Evolutionary conservation across 2,888 invertebrate species (phyloP).

Genomic region (Phyllotreta striolata): DNA sequence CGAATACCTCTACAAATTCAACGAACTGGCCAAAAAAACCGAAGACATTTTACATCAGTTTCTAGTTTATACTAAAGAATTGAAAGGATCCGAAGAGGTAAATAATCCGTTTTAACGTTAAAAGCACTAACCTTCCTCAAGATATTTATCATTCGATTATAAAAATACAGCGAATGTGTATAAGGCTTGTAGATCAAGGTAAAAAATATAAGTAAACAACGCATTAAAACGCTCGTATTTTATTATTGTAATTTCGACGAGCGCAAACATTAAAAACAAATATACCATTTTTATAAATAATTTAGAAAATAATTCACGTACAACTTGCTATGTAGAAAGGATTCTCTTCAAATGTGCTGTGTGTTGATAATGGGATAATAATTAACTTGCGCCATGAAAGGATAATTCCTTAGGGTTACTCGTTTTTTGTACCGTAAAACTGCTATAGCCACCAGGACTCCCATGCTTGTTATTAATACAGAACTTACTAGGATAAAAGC

Average conservation of each 20-base stretch:
- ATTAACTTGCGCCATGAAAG: constrained; percentile 52
- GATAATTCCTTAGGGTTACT: constrained; percentile 48
- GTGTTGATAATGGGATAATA: constrained; percentile 52
- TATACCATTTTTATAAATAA: not conserved
- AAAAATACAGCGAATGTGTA: constrained; percentile 14
- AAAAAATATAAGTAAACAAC: not conserved
- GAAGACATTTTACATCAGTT: constrained; percentile 79
- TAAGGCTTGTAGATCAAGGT: not conserved
- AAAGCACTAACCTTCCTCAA: not conserved
- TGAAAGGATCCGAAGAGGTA: constrained; percentile 72
- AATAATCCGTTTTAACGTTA: constrained; percentile 42
- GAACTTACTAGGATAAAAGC: constrained; percentile 49
- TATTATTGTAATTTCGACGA: not conserved
- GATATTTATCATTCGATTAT: not conserved
- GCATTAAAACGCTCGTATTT: not conserved
- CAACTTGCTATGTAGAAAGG: too few species aligned
- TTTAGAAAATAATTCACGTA: too few species aligned
- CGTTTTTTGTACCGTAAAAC: constrained; percentile 50
- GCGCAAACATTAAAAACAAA: not conserved
- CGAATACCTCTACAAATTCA: constrained; percentile 79
- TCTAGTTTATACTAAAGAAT: constrained; percentile 75
- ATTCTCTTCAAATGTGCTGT: constrained; percentile 19
- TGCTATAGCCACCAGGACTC: constrained; percentile 46
- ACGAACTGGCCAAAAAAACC: constrained; percentile 77
- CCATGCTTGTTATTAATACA: constrained; percentile 45